These are phyloP conservation scores for Pseudoatta argentina DNA, from an alignment of 1,140 invertebrate species.

Conservation along the genomic window DNA sequence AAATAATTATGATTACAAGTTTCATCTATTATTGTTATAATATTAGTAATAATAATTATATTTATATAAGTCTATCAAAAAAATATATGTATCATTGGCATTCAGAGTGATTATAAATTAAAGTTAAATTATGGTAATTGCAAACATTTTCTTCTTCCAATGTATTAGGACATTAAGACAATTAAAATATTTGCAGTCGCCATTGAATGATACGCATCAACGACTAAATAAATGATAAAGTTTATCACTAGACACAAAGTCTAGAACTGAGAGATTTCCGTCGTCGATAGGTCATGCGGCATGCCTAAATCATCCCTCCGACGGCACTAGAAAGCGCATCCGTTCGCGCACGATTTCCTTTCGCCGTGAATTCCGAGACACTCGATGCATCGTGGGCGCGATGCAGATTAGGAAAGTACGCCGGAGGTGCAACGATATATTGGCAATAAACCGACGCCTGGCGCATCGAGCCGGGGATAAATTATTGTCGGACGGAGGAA, in stretches of 20 bases:
- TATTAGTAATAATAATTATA: no score
- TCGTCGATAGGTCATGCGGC: slow-evolving; percentile 12
- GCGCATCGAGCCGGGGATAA: slow-evolving; percentile 57
- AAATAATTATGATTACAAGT: no score
- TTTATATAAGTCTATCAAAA: no score
- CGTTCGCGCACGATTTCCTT: slow-evolving; percentile 44
- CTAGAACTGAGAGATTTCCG: slow-evolving; percentile 19
- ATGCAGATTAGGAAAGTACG: slow-evolving; percentile 63
- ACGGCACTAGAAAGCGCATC: slow-evolving; percentile 42
- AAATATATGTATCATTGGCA: no score
- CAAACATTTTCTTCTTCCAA: no score
- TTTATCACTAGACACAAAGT: slow-evolving; percentile 8
- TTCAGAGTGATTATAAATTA: no score
- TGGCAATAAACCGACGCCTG: slow-evolving; percentile 59
- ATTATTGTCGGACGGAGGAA: slow-evolving; percentile 53
- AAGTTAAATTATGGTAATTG: no score
- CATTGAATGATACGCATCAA: not conserved
- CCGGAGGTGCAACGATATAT: slow-evolving; percentile 61
- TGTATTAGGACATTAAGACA: not conserved
- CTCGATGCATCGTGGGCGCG: slow-evolving; percentile 56
- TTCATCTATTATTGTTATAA: no score
- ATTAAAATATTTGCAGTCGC: not conserved
- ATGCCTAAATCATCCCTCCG: slow-evolving; percentile 47
- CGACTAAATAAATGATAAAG: not conserved
- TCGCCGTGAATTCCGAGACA: slow-evolving; percentile 55